Conservation (phyloP, 2,113 vertebrate genomes). For the Chionodraco myersi region DNA sequence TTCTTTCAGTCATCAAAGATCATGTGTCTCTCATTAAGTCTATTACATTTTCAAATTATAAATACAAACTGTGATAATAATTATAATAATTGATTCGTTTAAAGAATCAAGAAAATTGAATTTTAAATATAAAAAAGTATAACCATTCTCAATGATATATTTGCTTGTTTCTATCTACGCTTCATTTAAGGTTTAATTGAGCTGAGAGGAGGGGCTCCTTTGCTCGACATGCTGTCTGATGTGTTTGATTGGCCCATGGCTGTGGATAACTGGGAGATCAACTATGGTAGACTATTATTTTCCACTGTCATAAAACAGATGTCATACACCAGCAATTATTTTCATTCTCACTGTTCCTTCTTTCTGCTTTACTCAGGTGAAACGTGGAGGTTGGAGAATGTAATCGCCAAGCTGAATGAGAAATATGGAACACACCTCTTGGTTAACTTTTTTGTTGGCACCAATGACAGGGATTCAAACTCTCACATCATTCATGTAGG, state of each 20-base stretch:
- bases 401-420: constrained; percentile 88
- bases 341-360: neutral
- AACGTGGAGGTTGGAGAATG: constrained; percentile 88
- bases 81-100: neutral
- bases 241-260: constrained; percentile 94
- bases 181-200: constrained; percentile 88
- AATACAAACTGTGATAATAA: neutral
- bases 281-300: constrained; percentile 81
- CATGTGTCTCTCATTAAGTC: neutral
- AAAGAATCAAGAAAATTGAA: neutral
- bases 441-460: constrained; percentile 92
- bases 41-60: constrained; percentile 3
- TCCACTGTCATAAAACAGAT: neutral
- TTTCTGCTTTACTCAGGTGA: constrained; percentile 75
- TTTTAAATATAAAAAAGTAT: neutral
- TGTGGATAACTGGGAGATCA: constrained; percentile 86
- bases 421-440: constrained; percentile 92
- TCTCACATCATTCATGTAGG: constrained; percentile 95
- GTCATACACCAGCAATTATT: neutral
- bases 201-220: constrained; percentile 86
- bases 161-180: neutral
- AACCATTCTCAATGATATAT: neutral
- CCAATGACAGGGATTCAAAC: constrained; percentile 92
- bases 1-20: constrained; percentile 5
- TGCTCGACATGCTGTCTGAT: constrained; percentile 85